A percentile compares a stretch with the other conserved stretches of the same genome.
Evolutionary conservation across 2,888 invertebrate genomes (phyloP).

Genomic region (Caenorhabditis zanzibari): DNA sequence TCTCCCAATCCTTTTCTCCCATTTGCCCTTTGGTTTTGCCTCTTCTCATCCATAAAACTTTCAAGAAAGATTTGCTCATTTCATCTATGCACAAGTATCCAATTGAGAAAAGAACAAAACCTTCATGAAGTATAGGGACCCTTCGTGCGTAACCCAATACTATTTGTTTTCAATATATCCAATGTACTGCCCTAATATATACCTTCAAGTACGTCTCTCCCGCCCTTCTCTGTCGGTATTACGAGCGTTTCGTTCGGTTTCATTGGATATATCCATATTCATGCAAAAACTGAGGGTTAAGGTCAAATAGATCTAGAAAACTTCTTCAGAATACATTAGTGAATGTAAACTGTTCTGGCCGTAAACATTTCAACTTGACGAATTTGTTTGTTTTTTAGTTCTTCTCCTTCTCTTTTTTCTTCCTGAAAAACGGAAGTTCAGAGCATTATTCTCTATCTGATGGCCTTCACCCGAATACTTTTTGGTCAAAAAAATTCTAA

Average conservation of each 20-base stretch:
- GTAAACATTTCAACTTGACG: slow-evolving; percentile 17
- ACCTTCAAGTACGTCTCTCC: slow-evolving; percentile 51
- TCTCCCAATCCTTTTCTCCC: slow-evolving; percentile 13
- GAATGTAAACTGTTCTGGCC: slow-evolving; percentile 34
- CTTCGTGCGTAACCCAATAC: slow-evolving; percentile 36
- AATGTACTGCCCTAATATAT: slow-evolving; percentile 56
- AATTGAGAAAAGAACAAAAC: slow-evolving; percentile 46
- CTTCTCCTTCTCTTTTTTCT: background rate
- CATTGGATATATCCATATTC: slow-evolving; percentile 3
- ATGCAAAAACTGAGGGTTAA: slow-evolving; percentile 20
- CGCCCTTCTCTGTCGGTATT: slow-evolving; percentile 23
- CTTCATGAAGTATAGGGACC: slow-evolving; percentile 10
- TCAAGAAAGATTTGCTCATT: slow-evolving; percentile 32
- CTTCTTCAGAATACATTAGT: background rate
- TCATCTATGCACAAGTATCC: slow-evolving; percentile 49
- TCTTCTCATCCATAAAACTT: slow-evolving; percentile 26
- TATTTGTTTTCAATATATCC: slow-evolving; percentile 63
- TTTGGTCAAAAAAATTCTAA: background rate
- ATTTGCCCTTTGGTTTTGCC: slow-evolving; percentile 27
- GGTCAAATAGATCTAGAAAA: slow-evolving; percentile 1
- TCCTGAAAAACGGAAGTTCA: background rate
- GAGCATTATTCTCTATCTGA: slow-evolving; percentile 1
- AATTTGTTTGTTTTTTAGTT: slow-evolving; percentile 9
- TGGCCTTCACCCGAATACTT: slow-evolving; percentile 21
- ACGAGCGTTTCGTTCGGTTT: slow-evolving; percentile 12